Evolutionary conservation across 2,797 vertebrate genomes (phyloP).

Genomic region (Agapornis canus): DNA sequence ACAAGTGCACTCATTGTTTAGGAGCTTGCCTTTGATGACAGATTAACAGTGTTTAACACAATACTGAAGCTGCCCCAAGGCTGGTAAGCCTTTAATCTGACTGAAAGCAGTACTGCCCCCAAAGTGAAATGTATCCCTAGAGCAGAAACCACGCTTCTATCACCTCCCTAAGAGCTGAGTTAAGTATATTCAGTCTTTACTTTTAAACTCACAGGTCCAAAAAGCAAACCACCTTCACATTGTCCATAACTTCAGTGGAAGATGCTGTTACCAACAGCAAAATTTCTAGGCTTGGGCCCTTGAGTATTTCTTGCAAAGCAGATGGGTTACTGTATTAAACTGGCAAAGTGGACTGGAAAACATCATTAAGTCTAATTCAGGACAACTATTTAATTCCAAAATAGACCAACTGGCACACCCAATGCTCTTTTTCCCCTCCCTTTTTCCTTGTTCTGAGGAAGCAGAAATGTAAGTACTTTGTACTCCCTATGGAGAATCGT

Average conservation of each 20-base stretch:
- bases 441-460: background rate
- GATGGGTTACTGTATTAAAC: background rate
- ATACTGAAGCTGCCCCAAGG: background rate
- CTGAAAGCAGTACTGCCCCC: background rate
- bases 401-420: background rate
- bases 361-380: background rate
- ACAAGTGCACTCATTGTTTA: fast-evolving
- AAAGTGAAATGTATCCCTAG: fast-evolving
- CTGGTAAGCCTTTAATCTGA: background rate
- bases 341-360: background rate
- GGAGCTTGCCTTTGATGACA: background rate
- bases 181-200: background rate
- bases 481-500: fast-evolving
- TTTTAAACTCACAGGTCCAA: background rate
- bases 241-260: background rate
- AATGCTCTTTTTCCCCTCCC: background rate
- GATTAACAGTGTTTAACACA: background rate
- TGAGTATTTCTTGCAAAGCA: background rate
- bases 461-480: background rate
- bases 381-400: background rate
- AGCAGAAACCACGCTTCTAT: background rate
- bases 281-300: background rate
- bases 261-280: background rate
- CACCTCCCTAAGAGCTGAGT: background rate
- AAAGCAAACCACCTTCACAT: background rate